phyloP scores from a whole-genome alignment of 1,140 invertebrate species.

The Saccostrea glomerata region DNA sequence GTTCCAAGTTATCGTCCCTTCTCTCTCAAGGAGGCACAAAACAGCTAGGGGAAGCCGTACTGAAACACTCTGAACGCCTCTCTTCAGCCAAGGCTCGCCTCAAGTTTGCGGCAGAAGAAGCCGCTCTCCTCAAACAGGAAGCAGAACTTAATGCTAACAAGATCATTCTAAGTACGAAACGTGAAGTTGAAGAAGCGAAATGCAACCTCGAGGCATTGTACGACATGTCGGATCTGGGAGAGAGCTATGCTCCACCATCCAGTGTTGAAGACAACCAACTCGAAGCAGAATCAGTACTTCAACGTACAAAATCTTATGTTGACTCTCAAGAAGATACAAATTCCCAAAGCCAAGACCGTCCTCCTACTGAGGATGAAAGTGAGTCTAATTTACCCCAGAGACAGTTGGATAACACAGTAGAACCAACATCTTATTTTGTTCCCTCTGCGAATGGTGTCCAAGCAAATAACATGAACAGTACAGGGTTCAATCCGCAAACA shows the following conservation, averaged over 20 bases:
- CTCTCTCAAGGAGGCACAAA: not conserved
- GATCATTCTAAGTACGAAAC: not conserved
- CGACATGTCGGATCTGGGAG: not conserved
- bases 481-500: not conserved
- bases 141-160: conserved; percentile 31
- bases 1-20: not conserved
- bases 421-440: not conserved
- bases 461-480: not conserved
- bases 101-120: conserved; percentile 37
- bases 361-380: not conserved
- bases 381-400: too few species aligned
- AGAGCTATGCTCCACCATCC: not conserved
- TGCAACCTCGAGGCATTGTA: conserved; percentile 11
- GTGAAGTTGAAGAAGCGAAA: conserved; percentile 23
- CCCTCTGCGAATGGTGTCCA: not conserved
- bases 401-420: not conserved
- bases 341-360: not conserved
- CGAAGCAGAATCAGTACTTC: too few species aligned
- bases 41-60: not conserved
- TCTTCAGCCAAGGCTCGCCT: conserved; percentile 38
- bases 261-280: not conserved
- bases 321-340: not conserved
- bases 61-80: not conserved
- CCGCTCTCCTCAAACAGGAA: not conserved
- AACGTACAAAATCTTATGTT: not conserved